Evolutionary conservation across 2,113 vertebrate genomes (phyloP).

Genomic region (Sturnus vulgaris): DNA sequence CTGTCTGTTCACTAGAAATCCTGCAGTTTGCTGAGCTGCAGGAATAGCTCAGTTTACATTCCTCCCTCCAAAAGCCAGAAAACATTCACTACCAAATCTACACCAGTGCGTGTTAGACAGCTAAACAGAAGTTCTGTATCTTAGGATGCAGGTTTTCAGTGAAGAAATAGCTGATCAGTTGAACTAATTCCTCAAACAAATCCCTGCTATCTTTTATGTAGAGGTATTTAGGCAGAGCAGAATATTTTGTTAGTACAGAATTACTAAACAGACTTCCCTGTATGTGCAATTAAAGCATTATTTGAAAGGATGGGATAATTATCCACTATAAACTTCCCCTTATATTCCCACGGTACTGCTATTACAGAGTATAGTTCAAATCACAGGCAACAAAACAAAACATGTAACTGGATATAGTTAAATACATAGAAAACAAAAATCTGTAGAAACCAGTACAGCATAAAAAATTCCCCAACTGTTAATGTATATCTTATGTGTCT

Average conservation of each 20-base stretch:
- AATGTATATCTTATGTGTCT: neutral
- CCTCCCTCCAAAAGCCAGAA: neutral
- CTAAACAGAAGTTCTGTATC: rapidly evolving
- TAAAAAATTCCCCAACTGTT: neutral
- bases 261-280: neutral
- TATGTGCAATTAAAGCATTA: neutral
- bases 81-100: neutral
- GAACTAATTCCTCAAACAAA: neutral
- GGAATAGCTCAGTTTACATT: neutral
- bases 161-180: neutral
- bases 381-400: neutral
- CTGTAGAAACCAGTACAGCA: neutral
- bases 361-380: neutral
- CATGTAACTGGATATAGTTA: neutral
- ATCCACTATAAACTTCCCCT: neutral
- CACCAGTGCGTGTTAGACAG: neutral
- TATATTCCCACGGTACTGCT: neutral
- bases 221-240: neutral
- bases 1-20: neutral
- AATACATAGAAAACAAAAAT: neutral
- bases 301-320: neutral
- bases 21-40: neutral
- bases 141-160: neutral
- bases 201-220: neutral
- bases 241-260: neutral